Evolutionary conservation across 2,113 vertebrate species (phyloP).

Genomic region (Holacanthus passer): DNA sequence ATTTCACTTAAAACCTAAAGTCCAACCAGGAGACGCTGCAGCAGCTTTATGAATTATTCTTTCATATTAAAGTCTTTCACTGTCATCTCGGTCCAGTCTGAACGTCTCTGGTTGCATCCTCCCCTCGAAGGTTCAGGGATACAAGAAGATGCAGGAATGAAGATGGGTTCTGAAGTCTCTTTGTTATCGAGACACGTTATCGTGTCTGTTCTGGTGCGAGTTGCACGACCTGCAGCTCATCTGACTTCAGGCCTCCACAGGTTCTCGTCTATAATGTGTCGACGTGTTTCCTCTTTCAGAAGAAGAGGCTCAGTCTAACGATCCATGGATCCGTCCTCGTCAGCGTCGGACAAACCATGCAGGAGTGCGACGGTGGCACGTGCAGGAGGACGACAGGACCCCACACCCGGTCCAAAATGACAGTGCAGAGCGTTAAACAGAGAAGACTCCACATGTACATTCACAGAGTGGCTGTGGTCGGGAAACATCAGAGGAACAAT

Average conservation of each 20-base stretch:
- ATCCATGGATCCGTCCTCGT: too few relatives aligned
- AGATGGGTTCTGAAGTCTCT: too few relatives aligned
- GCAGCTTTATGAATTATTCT: too few relatives aligned
- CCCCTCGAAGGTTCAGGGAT: too few relatives aligned
- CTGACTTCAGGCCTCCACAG: too few relatives aligned
- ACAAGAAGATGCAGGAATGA: too few relatives aligned
- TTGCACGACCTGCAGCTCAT: too few relatives aligned
- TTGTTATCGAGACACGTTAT: too few relatives aligned
- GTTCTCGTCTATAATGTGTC: too few relatives aligned
- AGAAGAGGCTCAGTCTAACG: too few relatives aligned
- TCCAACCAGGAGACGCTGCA: neutral
- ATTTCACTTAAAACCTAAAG: neutral
- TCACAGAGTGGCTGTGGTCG: neutral
- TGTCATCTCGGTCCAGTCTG: neutral
- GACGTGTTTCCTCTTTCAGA: too few relatives aligned
- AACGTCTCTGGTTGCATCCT: neutral
- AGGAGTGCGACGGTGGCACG: neutral
- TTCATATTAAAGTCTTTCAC: neutral
- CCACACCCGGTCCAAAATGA: slow-evolving; percentile 45
- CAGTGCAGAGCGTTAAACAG: slow-evolving; percentile 12
- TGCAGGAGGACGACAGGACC: slow-evolving; percentile 12
- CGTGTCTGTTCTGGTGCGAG: too few relatives aligned
- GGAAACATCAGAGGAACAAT: slow-evolving; percentile 52
- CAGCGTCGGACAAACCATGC: neutral
- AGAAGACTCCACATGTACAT: slow-evolving; percentile 42